Conservation (phyloP, 1,140 invertebrate genomes). For the Drosophila azteca region DNA sequence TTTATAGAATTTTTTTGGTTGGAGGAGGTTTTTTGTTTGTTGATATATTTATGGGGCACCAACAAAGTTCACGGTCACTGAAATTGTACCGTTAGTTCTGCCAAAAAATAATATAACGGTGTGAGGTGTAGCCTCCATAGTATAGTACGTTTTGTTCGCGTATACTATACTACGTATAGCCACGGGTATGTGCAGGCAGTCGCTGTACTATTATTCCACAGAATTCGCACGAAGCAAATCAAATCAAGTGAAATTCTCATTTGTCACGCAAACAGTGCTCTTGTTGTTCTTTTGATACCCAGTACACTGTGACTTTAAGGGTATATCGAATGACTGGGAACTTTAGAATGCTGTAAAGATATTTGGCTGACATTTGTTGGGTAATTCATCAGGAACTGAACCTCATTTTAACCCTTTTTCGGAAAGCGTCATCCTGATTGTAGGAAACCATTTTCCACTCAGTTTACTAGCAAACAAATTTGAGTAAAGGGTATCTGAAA, state of each 20-base stretch:
- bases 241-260: slow-evolving; percentile 62
- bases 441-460: too few species aligned
- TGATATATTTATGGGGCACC: slow-evolving; percentile 30
- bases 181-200: too few species aligned
- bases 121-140: background rate
- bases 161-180: too few species aligned
- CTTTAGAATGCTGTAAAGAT: background rate
- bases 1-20: slow-evolving; percentile 34
- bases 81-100: slow-evolving; percentile 43
- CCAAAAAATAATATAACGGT: slow-evolving; percentile 35
- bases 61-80: slow-evolving; percentile 63
- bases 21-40: slow-evolving; percentile 35
- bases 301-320: too few species aligned
- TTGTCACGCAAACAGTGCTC: slow-evolving; percentile 44
- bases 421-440: too few species aligned
- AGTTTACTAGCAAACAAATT: too few species aligned
- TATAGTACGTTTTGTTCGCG: too few species aligned
- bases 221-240: slow-evolving; percentile 29
- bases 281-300: background rate
- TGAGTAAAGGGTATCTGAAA: too few species aligned
- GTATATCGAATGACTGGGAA: too few species aligned
- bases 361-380: too few species aligned
- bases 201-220: background rate
- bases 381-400: too few species aligned
- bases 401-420: too few species aligned